phyloP scores from a whole-genome alignment of 2,797 vertebrate species.

The Lindbergichthys nudifrons region DNA sequence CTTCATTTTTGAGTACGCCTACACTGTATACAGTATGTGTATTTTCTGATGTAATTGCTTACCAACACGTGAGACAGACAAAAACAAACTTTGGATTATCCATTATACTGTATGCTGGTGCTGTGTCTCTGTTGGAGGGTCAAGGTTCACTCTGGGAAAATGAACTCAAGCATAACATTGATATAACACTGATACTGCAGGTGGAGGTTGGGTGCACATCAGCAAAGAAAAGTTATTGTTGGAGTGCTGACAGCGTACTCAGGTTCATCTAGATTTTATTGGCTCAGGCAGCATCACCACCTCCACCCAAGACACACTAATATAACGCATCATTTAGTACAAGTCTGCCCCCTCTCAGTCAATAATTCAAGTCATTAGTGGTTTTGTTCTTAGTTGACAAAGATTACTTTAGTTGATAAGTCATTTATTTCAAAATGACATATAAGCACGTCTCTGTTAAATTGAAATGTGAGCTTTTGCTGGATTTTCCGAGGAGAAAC shows the following conservation, averaged over 20 bases:
- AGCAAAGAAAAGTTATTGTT: slow-evolving; percentile 22
- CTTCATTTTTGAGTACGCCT: neutral
- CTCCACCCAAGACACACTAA: neutral
- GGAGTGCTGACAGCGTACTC: slow-evolving; percentile 14
- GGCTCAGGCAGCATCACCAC: neutral
- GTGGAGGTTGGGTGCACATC: slow-evolving; percentile 7
- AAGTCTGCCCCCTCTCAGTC: too few species aligned
- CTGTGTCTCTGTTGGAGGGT: slow-evolving; percentile 25
- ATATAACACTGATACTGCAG: slow-evolving; percentile 13
- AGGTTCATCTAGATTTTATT: slow-evolving; percentile 6
- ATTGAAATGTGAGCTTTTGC: too few species aligned
- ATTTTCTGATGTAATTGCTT: neutral
- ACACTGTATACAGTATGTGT: neutral
- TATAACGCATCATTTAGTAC: neutral
- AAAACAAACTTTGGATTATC: slow-evolving; percentile 1
- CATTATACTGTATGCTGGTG: neutral
- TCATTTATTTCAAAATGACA: too few species aligned
- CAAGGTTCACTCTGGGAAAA: slow-evolving; percentile 25
- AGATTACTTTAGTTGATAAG: too few species aligned
- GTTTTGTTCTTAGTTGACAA: too few species aligned
- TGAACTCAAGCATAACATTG: slow-evolving; percentile 9
- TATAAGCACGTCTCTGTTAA: too few species aligned
- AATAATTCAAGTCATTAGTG: too few species aligned
- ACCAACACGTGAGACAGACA: slow-evolving; percentile 16
- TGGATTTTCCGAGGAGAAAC: too few species aligned